These are phyloP conservation scores for Ichneumoninae sp. DNA, from an alignment of 2,888 invertebrate genomes.

Conservation along the genomic window DNA sequence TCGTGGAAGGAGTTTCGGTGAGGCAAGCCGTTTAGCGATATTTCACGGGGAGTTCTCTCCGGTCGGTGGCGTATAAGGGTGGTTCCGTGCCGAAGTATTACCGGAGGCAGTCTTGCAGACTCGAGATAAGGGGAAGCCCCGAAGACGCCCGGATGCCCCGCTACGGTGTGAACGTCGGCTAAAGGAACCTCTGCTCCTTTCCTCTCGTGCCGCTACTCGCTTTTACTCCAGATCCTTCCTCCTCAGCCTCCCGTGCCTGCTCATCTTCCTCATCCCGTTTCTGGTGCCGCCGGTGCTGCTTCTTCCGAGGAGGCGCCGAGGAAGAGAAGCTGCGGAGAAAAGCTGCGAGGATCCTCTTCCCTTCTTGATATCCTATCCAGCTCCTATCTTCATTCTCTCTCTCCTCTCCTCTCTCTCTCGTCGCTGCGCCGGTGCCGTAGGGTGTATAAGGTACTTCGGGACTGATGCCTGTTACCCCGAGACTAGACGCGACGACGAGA, in stretches of 20 bases:
- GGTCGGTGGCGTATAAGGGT: slow-evolving; percentile 65
- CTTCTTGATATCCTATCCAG: slow-evolving; percentile 33
- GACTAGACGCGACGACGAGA: slow-evolving; percentile 57
- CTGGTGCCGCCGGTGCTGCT: not conserved
- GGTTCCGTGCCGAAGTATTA: slow-evolving; percentile 78
- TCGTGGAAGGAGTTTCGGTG: slow-evolving; percentile 62
- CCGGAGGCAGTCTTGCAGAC: slow-evolving; percentile 84
- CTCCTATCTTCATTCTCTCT: slow-evolving; percentile 26
- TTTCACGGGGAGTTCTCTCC: slow-evolving; percentile 81
- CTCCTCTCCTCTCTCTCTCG: slow-evolving; percentile 36
- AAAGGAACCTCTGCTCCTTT: slow-evolving; percentile 71
- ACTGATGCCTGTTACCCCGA: slow-evolving; percentile 50
- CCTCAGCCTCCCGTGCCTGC: slow-evolving; percentile 4
- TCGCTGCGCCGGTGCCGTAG: slow-evolving; percentile 43
- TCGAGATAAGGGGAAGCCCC: slow-evolving; percentile 80
- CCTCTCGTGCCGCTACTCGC: slow-evolving; percentile 43
- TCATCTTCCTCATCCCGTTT: slow-evolving; percentile 3
- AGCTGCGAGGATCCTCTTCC: slow-evolving; percentile 61
- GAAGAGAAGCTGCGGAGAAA: slow-evolving; percentile 49
- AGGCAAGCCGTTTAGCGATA: slow-evolving; percentile 80
- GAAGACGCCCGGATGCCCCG: slow-evolving; percentile 69
- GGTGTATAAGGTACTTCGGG: slow-evolving; percentile 51
- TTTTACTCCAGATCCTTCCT: slow-evolving; percentile 32
- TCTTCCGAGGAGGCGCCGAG: slow-evolving; percentile 41
- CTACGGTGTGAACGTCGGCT: slow-evolving; percentile 78